Conservation (phyloP, 2,888 invertebrate species). For the Drosophila algonquin region DNA sequence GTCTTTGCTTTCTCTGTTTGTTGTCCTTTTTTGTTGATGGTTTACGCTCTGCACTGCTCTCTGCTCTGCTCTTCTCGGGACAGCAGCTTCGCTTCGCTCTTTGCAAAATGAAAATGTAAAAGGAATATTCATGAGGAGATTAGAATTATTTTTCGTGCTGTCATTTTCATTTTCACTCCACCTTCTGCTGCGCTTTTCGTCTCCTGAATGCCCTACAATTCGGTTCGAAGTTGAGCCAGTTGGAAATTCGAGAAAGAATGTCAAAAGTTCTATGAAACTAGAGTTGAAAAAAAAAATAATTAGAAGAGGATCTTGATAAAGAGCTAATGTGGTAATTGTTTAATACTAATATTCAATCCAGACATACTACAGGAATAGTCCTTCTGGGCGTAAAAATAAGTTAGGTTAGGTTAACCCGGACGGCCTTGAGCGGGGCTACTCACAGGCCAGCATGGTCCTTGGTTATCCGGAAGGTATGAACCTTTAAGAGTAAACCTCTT, state of each 20-base stretch:
- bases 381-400: too few relatives aligned
- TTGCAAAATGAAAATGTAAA: constrained; percentile 81
- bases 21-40: constrained; percentile 73
- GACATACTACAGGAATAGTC: too few relatives aligned
- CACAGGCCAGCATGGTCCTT: too few relatives aligned
- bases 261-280: background rate
- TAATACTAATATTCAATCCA: too few relatives aligned
- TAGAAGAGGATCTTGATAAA: too few relatives aligned
- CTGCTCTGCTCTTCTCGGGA: constrained; percentile 11
- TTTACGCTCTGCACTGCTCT: constrained; percentile 54
- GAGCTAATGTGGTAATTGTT: too few relatives aligned
- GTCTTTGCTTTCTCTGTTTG: constrained; percentile 27
- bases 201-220: constrained; percentile 48
- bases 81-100: constrained; percentile 48
- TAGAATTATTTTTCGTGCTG: constrained; percentile 83
- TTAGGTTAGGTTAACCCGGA: too few relatives aligned
- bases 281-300: too few relatives aligned
- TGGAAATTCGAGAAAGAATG: background rate
- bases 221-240: background rate
- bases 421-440: too few relatives aligned
- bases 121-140: constrained; percentile 84
- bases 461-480: too few relatives aligned
- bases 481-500: too few relatives aligned
- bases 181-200: constrained; percentile 43
- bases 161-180: constrained; percentile 58